A percentile compares a stretch with the other conserved stretches of the same genome.
Evolutionary conservation across 2,888 invertebrate genomes (phyloP).

Genomic region (Perdita meconis): DNA sequence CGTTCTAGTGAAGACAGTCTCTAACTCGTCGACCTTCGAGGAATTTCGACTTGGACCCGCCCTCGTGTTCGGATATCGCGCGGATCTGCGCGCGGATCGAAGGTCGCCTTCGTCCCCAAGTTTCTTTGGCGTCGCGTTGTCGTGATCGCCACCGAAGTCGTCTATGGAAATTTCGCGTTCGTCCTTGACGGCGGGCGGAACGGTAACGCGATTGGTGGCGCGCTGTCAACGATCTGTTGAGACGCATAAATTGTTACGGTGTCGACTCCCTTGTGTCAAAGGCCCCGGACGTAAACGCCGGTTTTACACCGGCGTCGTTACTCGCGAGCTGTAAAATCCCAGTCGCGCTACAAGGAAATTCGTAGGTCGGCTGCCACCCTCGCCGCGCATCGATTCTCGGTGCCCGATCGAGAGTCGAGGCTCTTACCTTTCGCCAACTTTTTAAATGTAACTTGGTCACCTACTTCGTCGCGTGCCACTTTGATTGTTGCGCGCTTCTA

Average conservation of each 20-base stretch:
- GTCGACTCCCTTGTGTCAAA: slow-evolving; percentile 58
- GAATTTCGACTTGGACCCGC: too few relatives aligned
- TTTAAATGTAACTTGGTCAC: slow-evolving; percentile 23
- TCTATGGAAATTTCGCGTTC: slow-evolving; percentile 50
- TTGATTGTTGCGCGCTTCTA: not conserved
- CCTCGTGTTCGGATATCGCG: too few relatives aligned
- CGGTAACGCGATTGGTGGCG: slow-evolving; percentile 50
- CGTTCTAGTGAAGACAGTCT: too few relatives aligned
- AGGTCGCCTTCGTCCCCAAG: not conserved
- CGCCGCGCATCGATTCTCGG: slow-evolving; percentile 6
- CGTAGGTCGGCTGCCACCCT: not conserved
- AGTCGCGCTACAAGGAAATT: not conserved
- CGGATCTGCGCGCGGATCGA: too few relatives aligned
- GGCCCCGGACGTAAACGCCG: slow-evolving; percentile 66
- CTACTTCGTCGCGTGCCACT: not conserved
- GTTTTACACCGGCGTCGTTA: slow-evolving; percentile 67
- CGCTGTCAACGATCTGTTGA: slow-evolving; percentile 37
- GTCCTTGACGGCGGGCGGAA: slow-evolving; percentile 49
- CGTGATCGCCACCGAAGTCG: slow-evolving; percentile 39
- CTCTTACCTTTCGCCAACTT: slow-evolving; percentile 22
- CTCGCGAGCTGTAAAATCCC: slow-evolving; percentile 61
- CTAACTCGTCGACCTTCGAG: too few relatives aligned
- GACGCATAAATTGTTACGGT: slow-evolving; percentile 69
- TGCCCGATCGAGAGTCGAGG: not conserved
- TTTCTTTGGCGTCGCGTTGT: slow-evolving; percentile 12